Evolutionary conservation across 2,888 invertebrate genomes (phyloP), one percentile per base, ranked within the genome.

Genomic region (Patella depressa): DNA sequence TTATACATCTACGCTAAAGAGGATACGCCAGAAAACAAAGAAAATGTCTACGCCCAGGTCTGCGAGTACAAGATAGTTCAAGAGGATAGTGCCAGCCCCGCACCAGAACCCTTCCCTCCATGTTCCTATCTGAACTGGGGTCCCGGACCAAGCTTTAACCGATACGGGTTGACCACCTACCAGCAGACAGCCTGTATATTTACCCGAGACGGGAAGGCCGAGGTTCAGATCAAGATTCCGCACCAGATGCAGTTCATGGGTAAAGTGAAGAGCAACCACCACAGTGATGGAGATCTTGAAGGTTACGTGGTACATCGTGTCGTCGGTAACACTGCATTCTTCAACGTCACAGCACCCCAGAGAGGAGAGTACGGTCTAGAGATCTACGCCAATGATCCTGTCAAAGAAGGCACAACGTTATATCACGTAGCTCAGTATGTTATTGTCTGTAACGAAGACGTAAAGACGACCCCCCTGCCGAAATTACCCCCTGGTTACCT

Each of bases 51-150:
- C 79, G 90, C 91, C 57, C 91, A 91, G 77, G 91, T 92, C 15
- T 91, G 91, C 75, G 92, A 92, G 81, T 92, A 91, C 83, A 90
- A 90, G 84, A 87, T 91, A 17, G 87, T 89, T 12, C 89, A 89
- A 54, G 88, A 90, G 73, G 85, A 84, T 19, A 83, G 87, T 0
- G 73, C 81, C 2, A 59, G 74, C n/a, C 83, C 83, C 11, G 79
- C 82, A 29, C 89, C 90, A 1, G 83, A 83, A 59, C 91, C 91
- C 24, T 92, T 90, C 88, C 92, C 92, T 72, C 91, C 91, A 19
- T 91, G 91, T 84, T 89, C 91, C 34, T 89, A 90, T 83, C 86
- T 90, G n/a, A 89, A 87, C 82, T 92, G 91, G 90, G 91, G 91
- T 5, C 88, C 89, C 12, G 90, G 90, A 7, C 88, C 88, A 53